Evolutionary conservation across 2,797 vertebrate genomes (phyloP), one percentile per base, ranked within the genome.

Genomic region (Sebastes cheni): DNA sequence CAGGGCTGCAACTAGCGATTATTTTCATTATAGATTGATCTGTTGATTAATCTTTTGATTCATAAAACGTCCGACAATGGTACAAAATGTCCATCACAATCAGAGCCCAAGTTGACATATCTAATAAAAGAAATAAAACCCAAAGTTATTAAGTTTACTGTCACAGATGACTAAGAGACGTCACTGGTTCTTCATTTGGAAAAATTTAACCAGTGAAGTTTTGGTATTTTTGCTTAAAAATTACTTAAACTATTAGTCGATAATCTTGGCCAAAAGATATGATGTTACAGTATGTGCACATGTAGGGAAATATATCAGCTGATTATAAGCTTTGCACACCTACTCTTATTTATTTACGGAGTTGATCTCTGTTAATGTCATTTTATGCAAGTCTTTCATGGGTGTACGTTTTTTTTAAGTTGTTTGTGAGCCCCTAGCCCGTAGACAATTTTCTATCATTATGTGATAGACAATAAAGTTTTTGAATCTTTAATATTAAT

Each of bases 301-400:
- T 46, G 0, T 46, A 46, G 0, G 6, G 42, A 46, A 18, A 46
- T 46, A 46, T 18, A 46, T 46, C 42, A 46, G 42, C 0, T 46
- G 42, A 46, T 46, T 1, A 39, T 39, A 46, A 46, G 14, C 42
- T 46, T 46, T 46, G 0, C 42, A 46, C 42, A 18, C 0, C 2
- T 46, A 46, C 42, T 46, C 0, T 46, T 46, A 46, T 46, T 46
- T 46, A 46, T 46, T 46, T 18, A 46, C 1, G 1, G 14, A 46
- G 0, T 46, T 46, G 42, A 0, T 16, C 5, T 1, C 42, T 18
- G 14, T 1, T 39, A 39, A 39, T 39, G 36, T 0, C 0, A 39
- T 46, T 6, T 46, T 18, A 16, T 46, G 42, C 16, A 46, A 46
- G 42, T 56, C 22, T 56, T 56, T 8, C 2, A 22, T 55, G 8